Percentiles rank a stretch among this genome's conserved stretches.
These are phyloP conservation scores for Eleutherodactylus coqui DNA, from an alignment of 2,797 vertebrate species.

Conservation along the genomic window DNA sequence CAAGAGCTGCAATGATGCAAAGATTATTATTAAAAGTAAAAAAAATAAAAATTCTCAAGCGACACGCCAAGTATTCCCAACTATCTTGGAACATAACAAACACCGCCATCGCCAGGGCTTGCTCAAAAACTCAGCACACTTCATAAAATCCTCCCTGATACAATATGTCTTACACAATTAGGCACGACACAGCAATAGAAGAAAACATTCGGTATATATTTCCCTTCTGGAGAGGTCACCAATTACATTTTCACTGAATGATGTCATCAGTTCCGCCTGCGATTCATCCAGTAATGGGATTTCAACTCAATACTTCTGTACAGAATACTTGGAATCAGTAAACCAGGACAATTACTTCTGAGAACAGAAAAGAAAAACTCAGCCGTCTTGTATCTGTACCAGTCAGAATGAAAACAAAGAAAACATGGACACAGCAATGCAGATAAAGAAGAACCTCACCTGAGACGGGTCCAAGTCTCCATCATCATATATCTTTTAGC, in stretches of 20 bases:
- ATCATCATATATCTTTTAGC: too few species aligned
- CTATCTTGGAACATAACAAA: constrained; percentile 3
- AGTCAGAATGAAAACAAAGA: background rate
- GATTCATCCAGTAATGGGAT: constrained; percentile 51
- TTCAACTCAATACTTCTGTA: constrained; percentile 55
- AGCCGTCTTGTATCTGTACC: background rate
- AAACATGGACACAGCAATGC: background rate
- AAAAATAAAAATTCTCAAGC: background rate
- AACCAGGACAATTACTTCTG: constrained; percentile 48
- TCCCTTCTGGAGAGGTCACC: constrained; percentile 47
- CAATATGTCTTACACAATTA: constrained; percentile 56
- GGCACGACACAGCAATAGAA: constrained; percentile 30
- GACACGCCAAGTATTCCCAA: background rate
- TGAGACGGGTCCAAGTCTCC: background rate
- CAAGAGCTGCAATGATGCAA: constrained; percentile 32
- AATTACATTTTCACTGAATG: constrained; percentile 58
- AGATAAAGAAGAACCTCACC: background rate
- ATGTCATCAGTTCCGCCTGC: constrained; percentile 58
- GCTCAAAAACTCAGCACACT: constrained; percentile 5
- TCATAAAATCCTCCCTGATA: constrained; percentile 32
- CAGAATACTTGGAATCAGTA: constrained; percentile 48
- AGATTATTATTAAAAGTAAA: constrained; percentile 2
- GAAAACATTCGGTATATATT: constrained; percentile 30
- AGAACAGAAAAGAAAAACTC: constrained; percentile 5
- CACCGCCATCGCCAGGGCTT: background rate